Percentiles rank a stretch among this genome's conserved stretches.
phyloP scores from a whole-genome alignment of 2,888 invertebrate species.

The Cosmopolites sordidus region DNA sequence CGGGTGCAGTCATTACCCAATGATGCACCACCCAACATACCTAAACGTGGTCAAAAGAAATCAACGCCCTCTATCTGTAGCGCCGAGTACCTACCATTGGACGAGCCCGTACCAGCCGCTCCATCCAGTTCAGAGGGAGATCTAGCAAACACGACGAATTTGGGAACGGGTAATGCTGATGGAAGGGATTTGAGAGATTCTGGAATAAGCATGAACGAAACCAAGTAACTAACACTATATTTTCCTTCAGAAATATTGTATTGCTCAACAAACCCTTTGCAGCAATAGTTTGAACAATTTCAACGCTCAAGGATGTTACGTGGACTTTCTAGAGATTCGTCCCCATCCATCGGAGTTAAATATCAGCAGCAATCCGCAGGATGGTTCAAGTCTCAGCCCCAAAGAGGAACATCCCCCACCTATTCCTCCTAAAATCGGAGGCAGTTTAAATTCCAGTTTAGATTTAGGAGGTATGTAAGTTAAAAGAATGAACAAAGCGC shows the following conservation, averaged over 20 bases:
- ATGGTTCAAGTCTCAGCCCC: constrained; percentile 40
- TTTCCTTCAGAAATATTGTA: background rate
- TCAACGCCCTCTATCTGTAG: constrained; percentile 50
- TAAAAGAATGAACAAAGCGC: too few relatives aligned
- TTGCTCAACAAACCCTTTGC: too few relatives aligned
- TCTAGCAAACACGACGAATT: constrained; percentile 39
- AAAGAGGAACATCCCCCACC: constrained; percentile 42
- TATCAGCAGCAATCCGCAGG: constrained; percentile 41
- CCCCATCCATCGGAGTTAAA: constrained; percentile 45
- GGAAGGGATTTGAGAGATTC: constrained; percentile 55
- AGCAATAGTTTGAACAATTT: constrained; percentile 42
- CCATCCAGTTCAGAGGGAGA: constrained; percentile 37
- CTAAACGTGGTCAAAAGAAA: constrained; percentile 49
- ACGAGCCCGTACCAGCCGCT: constrained; percentile 36
- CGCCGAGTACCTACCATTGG: constrained; percentile 50
- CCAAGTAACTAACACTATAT: constrained; percentile 12
- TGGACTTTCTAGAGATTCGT: constrained; percentile 44
- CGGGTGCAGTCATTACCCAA: constrained; percentile 47
- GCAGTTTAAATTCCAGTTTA: constrained; percentile 40
- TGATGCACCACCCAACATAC: constrained; percentile 47
- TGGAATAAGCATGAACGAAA: constrained; percentile 49
- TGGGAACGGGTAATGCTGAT: constrained; percentile 33
- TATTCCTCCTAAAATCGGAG: constrained; percentile 40
- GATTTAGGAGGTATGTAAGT: constrained; percentile 33
- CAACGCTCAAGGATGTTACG: constrained; percentile 45